A percentile compares a stretch with the other conserved stretches of the same genome.
phyloP scores from a whole-genome alignment of 2,888 invertebrate species.

The Salpingus planirostris region DNA sequence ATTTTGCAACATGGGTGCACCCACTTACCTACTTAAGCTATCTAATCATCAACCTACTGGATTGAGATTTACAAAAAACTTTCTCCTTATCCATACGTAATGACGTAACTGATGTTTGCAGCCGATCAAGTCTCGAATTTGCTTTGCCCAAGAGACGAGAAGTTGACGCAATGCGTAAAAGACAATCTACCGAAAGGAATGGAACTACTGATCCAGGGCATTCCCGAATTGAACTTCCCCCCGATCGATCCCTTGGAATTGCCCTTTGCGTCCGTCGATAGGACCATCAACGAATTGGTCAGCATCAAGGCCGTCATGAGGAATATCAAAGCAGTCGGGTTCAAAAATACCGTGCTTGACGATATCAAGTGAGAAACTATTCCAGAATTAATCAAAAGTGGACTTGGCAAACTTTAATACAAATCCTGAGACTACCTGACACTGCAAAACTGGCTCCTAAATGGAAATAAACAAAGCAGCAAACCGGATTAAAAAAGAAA shows the following conservation, averaged over 20 bases:
- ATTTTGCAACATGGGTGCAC: too few species aligned
- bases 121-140: conserved; percentile 54
- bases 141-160: conserved; percentile 51
- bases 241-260: conserved; percentile 61
- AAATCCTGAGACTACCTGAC: too few species aligned
- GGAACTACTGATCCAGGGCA: conserved; percentile 52
- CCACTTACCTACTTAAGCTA: too few species aligned
- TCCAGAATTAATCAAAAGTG: too few species aligned
- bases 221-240: conserved; percentile 60
- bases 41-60: too few species aligned
- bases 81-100: not conserved
- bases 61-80: conserved; percentile 1
- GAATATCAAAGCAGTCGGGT: conserved; percentile 56
- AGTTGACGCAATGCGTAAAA: conserved; percentile 54
- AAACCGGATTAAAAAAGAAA: too few species aligned
- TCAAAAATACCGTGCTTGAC: conserved; percentile 54
- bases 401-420: too few species aligned
- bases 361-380: conserved; percentile 51
- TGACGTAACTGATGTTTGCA: conserved; percentile 34
- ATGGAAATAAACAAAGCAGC: too few species aligned
- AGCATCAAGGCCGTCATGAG: conserved; percentile 57
- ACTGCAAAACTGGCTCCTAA: too few species aligned
- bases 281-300: conserved; percentile 57
- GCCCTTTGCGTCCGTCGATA: conserved; percentile 58
- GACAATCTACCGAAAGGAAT: conserved; percentile 51